Percentiles rank a stretch among this genome's conserved stretches.
Evolutionary conservation across 2,113 vertebrate species (phyloP).

Genomic region (Himantopus leucocephalus): DNA sequence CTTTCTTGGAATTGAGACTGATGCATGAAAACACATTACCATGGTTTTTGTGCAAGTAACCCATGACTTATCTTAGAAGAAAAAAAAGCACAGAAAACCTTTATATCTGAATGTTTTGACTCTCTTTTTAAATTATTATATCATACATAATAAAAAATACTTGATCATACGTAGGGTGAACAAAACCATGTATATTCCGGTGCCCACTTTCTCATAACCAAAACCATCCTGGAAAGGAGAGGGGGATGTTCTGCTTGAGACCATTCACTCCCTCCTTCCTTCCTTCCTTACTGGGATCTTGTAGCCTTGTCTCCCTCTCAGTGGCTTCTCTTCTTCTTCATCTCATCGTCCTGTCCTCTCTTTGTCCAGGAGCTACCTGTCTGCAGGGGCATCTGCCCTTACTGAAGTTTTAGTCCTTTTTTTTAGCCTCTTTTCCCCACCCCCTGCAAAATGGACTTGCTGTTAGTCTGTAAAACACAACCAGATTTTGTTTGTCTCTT

Average conservation of each 20-base stretch:
- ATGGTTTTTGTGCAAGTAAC: not conserved
- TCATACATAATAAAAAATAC: not conserved
- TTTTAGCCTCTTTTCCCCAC: not conserved
- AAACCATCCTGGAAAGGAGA: not conserved
- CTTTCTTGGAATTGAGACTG: not conserved
- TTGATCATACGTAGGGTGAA: not conserved
- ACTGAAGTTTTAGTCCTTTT: not conserved
- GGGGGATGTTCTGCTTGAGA: not conserved
- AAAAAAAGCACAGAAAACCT: not conserved
- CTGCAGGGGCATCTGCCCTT: not conserved
- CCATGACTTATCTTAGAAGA: not conserved
- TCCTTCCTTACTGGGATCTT: not conserved
- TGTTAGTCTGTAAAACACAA: not conserved
- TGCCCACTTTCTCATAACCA: accelerated
- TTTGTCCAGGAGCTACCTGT: not conserved
- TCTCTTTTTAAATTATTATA: not conserved
- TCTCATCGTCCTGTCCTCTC: not conserved
- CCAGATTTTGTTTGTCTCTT: not conserved
- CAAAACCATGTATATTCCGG: not conserved
- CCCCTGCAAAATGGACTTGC: not conserved
- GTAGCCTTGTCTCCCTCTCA: not conserved
- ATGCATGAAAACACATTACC: not conserved
- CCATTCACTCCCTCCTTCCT: not conserved
- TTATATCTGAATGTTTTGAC: not conserved
- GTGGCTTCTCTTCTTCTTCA: not conserved